phyloP scores from a whole-genome alignment of 2,113 vertebrate species.

The Esox niger region DNA sequence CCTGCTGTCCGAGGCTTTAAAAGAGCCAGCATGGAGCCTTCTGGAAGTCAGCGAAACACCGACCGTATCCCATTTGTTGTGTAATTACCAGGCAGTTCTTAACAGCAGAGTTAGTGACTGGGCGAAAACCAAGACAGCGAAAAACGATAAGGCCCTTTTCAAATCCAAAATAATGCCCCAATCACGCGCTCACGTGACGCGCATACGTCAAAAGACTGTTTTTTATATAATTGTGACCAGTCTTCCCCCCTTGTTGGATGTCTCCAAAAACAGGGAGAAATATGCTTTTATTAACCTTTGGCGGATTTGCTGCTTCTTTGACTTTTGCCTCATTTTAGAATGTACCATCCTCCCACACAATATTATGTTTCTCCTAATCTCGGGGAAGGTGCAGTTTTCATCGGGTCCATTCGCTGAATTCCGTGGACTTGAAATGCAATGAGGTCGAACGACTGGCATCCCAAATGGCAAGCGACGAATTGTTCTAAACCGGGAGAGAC shows the following conservation, averaged over 20 bases:
- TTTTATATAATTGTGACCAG: conserved; percentile 33
- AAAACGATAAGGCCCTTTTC: conserved; percentile 31
- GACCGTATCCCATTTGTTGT: conserved; percentile 34
- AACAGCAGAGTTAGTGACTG: conserved; percentile 49
- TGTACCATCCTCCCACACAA: conserved; percentile 7
- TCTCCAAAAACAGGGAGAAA: conserved; percentile 20
- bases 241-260: background rate
- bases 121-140: conserved; percentile 30
- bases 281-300: background rate
- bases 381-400: conserved; percentile 44
- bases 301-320: background rate
- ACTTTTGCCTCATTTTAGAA: conserved; percentile 11
- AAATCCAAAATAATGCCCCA: conserved; percentile 60
- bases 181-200: conserved; percentile 58
- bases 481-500: conserved; percentile 24
- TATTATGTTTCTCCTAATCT: conserved; percentile 17
- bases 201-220: conserved; percentile 59
- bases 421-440: conserved; percentile 51
- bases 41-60: conserved; percentile 24
- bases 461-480: conserved; percentile 33
- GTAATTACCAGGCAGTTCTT: conserved; percentile 25
- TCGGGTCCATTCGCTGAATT: conserved; percentile 42
- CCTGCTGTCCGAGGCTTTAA: conserved; percentile 38
- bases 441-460: conserved; percentile 52
- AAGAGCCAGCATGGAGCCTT: conserved; percentile 31